These are phyloP conservation scores for Rallus limicola DNA, from an alignment of 2,113 vertebrate species.

Conservation along the genomic window DNA sequence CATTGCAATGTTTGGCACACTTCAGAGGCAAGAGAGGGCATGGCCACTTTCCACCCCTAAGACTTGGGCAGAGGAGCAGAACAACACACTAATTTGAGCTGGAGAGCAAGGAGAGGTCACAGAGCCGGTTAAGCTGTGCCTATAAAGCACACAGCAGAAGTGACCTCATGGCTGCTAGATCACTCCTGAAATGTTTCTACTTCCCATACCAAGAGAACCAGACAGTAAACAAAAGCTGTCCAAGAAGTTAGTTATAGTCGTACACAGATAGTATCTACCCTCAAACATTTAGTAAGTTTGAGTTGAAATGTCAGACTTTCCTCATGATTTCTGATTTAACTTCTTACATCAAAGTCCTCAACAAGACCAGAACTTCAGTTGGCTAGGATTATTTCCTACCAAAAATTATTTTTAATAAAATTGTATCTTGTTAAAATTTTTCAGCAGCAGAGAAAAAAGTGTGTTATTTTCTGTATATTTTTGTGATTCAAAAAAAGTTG, in stretches of 20 bases:
- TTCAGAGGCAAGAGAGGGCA: not conserved
- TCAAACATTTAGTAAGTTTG: not conserved
- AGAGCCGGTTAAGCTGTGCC: rapidly evolving
- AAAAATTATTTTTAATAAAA: not conserved
- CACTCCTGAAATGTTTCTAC: not conserved
- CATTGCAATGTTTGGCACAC: not conserved
- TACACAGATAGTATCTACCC: not conserved
- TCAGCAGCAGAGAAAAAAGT: not conserved
- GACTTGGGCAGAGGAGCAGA: not conserved
- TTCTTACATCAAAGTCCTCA: not conserved
- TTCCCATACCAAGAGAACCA: not conserved
- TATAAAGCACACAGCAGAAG: not conserved
- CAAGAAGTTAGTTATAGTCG: not conserved
- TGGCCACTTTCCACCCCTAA: not conserved
- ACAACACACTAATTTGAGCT: not conserved
- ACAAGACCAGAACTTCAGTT: not conserved
- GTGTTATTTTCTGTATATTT: not conserved
- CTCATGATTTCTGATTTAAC: not conserved
- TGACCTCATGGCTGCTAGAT: not conserved
- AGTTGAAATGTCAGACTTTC: not conserved
- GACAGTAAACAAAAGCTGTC: not conserved
- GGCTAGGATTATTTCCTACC: not conserved
- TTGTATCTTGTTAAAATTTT: not conserved
- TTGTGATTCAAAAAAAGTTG: conserved; percentile 2
- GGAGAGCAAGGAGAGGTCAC: not conserved